Evolutionary conservation across 1,140 invertebrate species (phyloP), one percentile per base, ranked within the genome.

Genomic region (Stenopsyche tienmushanensis): DNA sequence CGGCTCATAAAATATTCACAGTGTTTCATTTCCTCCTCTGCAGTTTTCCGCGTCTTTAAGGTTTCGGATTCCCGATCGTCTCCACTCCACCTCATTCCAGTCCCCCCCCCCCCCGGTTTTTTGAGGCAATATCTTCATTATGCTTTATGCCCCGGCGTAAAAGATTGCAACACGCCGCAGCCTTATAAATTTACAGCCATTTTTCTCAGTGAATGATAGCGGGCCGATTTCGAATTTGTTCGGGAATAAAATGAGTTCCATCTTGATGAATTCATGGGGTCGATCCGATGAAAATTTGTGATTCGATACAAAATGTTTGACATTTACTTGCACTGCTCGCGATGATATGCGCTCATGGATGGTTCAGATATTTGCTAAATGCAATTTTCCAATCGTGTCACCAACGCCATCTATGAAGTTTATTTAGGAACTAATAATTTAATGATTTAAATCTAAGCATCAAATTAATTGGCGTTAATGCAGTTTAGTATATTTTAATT

Each of bases 111-210:
- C 10, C 17, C 44, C 17, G 7, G 10, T 60, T 23, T 59, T 59
- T 34, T 34, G 34, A 44, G 42, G 57, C 57, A 47, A 47, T 60
- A 47, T 60, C 44, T 60, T 60, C 57, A 60, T 60, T 60, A 60
- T 60, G 57, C 29, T 60, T 60, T 60, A 60, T 60, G 57, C 23
- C 39, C 42, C 23, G 57, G 42, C 44, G 57, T 60, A 47, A 24
- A 60, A 60, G 23, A 60, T 60, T 60, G 57, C 57, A 60, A 26
- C 41, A 47, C n/a, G 55, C 57, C 17, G 21, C 42, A 60, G 17
- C 42, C n/a, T 47, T 24, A 60, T 60, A 60, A 60, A 60, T 60
- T 49, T 57, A 21, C 41, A 42, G 15, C 34, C 34, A 57, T 57
- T 57, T 57, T 57, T 57, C 54, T 57, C n/a, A 34, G 52, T 25